Evolutionary conservation across 2,797 vertebrate species (phyloP), one percentile per base, ranked within the genome.

Genomic region (Carcharodon carcharias): DNA sequence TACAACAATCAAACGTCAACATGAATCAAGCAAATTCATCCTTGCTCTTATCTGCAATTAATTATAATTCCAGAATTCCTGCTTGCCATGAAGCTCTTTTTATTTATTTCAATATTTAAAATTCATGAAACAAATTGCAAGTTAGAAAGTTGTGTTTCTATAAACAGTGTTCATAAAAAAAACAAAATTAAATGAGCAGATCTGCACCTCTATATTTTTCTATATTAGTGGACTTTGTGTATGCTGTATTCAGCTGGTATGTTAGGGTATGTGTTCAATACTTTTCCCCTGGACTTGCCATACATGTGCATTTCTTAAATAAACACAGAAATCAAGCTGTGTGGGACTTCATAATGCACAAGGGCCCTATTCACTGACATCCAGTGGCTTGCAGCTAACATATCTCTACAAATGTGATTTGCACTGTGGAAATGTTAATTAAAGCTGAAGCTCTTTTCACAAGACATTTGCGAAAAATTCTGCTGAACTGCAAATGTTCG

Each of bases 391-490:
- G 91, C n/a, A 93, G 63, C 91, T 93, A 93, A 93, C 91, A 67
- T 93, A 65, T 67, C 63, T 93, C 63, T 93, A 93, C 91, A 93
- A 93, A 40, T 93, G 63, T 93, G 63, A 93, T 67, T 40, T 93
- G 88, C 35, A 93, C 91, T 45, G 63, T 65, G 63, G 91, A 93
- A 93, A 93, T 93, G 91, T 93, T 93, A 93, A 93, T 93, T 93
- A 93, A 92, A 92, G 89, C 89, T 93, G 91, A 93, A 93, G n/a
- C 91, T 26, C 91, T 93, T 93, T 67, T 93, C 91, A 93, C 61
- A 93, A 67, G 91, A 67, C 63, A 67, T 67, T 93, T 67, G 50
- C 18, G 65, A n/a, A 93, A 92, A 93, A 45, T 8, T 67, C 61
- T 45, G 26, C 63, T 45, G 61, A 65, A 23, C 91, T 67, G 91